Percentiles rank a stretch among this genome's conserved stretches.
Conservation (phyloP, 2,113 vertebrate genomes). For the Jaculus jaculus region DNA sequence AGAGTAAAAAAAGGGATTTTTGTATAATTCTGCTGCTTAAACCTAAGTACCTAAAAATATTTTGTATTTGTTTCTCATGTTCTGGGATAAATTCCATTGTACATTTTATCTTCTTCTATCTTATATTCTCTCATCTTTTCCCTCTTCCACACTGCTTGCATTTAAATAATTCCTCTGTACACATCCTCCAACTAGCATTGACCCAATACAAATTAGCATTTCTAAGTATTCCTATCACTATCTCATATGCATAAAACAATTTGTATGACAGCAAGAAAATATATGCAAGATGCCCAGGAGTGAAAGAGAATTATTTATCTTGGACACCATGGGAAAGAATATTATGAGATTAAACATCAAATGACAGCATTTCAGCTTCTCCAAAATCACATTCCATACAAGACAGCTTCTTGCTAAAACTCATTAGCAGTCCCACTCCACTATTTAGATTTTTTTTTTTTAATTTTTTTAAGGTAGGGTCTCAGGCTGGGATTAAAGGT, state of each 20-base stretch:
- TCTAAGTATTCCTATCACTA: slow-evolving; percentile 33
- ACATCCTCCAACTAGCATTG: background rate
- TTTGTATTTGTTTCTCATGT: background rate
- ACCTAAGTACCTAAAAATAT: slow-evolving; percentile 12
- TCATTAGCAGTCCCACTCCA: background rate
- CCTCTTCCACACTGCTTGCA: slow-evolving; percentile 10
- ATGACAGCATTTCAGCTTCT: background rate
- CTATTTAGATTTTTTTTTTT: background rate
- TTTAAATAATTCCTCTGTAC: slow-evolving; percentile 31
- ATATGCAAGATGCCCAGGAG: slow-evolving; percentile 5
- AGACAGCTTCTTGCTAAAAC: slow-evolving; percentile 35
- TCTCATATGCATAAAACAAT: slow-evolving; percentile 16
- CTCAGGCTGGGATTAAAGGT: no score
- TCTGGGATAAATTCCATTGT: background rate
- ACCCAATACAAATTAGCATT: slow-evolving; percentile 41
- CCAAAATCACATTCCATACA: background rate
- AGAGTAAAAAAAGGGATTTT: no score
- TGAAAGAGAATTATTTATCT: slow-evolving; percentile 55
- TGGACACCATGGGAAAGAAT: background rate
- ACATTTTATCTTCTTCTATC: slow-evolving; percentile 10
- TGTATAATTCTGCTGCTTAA: background rate
- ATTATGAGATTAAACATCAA: slow-evolving; percentile 31
- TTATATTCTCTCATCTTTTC: background rate
- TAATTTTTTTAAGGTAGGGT: no score
- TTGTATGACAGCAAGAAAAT: slow-evolving; percentile 35